These are phyloP conservation scores for Bettongia penicillata DNA, from an alignment of 2,113 vertebrate species.

Conservation along the genomic window DNA sequence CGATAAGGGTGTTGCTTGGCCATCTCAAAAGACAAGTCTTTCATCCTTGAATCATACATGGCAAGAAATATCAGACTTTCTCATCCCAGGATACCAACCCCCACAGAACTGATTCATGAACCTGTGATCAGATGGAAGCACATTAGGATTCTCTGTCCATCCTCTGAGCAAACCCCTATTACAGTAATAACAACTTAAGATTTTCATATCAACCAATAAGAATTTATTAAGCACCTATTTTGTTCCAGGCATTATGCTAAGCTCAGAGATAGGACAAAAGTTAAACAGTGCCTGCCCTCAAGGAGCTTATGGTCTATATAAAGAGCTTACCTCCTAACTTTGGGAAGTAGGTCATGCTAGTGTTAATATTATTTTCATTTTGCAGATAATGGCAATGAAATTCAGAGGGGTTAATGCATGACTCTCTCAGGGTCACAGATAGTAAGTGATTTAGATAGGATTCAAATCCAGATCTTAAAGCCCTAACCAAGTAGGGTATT, in stretches of 20 bases:
- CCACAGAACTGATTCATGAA: background rate
- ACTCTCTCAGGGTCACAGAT: background rate
- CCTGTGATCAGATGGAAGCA: background rate
- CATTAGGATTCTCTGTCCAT: background rate
- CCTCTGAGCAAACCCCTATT: background rate
- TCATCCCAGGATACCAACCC: background rate
- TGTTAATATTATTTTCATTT: background rate
- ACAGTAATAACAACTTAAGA: background rate
- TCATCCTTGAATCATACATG: background rate
- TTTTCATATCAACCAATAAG: background rate
- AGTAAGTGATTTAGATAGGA: background rate
- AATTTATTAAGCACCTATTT: background rate
- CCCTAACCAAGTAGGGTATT: background rate
- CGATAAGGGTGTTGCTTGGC: background rate
- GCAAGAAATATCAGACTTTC: background rate
- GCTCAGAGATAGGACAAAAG: background rate
- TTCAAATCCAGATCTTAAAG: background rate
- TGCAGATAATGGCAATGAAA: background rate
- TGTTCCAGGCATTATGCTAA: background rate
- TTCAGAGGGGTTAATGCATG: background rate
- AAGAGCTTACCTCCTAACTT: background rate
- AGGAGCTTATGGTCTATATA: background rate
- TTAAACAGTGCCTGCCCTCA: background rate
- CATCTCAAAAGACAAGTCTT: background rate
- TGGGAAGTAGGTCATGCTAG: background rate